Conservation (phyloP, 2,797 vertebrate genomes). For the Pygocentrus nattereri region DNA sequence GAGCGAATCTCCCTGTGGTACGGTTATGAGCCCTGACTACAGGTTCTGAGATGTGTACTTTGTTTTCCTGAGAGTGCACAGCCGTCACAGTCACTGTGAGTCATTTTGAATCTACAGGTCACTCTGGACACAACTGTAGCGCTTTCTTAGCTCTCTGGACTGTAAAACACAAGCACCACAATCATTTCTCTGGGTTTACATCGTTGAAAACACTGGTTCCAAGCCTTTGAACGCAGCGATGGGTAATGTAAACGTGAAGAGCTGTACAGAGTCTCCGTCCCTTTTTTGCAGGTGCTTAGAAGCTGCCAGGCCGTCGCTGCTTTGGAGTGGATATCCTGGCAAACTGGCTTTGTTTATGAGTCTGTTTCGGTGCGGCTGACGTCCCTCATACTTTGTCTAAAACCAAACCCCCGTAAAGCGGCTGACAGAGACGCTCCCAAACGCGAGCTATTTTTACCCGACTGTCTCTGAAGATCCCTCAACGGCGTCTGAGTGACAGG, state of each 20-base stretch:
- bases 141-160: too few species aligned
- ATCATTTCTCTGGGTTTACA: not conserved
- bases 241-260: not conserved
- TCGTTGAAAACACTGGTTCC: not conserved
- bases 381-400: conserved; percentile 49
- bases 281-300: not conserved
- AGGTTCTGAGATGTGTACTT: too few species aligned
- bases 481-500: conserved; percentile 54
- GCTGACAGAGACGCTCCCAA: conserved; percentile 37
- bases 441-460: conserved; percentile 55
- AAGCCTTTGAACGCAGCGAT: too few species aligned
- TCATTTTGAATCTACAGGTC: too few species aligned
- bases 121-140: too few species aligned
- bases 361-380: conserved; percentile 50
- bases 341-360: conserved; percentile 40
- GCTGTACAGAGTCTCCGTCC: not conserved
- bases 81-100: too few species aligned
- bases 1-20: too few species aligned
- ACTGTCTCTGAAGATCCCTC: conserved; percentile 53
- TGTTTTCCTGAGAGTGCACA: too few species aligned
- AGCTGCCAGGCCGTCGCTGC: not conserved
- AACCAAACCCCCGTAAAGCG: conserved; percentile 42
- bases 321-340: not conserved
- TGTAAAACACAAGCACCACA: not conserved
- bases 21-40: too few species aligned